Percentiles rank a stretch among this genome's conserved stretches.
phyloP scores from a whole-genome alignment of 1,140 invertebrate genomes.

The Bombus cullumanus region DNA sequence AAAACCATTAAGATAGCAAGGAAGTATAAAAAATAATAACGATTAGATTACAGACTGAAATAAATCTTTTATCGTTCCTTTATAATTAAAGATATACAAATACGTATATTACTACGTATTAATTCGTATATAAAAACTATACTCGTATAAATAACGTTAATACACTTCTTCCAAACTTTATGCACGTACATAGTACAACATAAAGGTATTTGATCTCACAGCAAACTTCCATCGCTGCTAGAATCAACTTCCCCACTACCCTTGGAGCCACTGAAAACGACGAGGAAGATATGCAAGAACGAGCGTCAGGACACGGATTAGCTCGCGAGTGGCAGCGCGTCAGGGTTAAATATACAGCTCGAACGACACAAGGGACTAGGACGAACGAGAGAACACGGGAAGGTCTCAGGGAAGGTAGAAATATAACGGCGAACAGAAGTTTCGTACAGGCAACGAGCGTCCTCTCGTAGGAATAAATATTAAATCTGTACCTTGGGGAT shows the following conservation, averaged over 20 bases:
- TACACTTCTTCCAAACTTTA: not conserved
- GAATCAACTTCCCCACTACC: not conserved
- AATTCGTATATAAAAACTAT: no score
- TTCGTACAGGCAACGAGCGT: conserved; percentile 13
- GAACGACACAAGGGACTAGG: conserved; percentile 3
- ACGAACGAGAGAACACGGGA: not conserved
- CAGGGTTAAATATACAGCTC: conserved; percentile 7
- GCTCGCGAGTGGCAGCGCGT: not conserved
- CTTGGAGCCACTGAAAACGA: not conserved
- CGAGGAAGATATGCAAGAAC: not conserved
- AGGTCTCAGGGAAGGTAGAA: not conserved
- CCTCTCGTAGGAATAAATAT: conserved; percentile 65
- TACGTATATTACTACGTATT: not conserved
- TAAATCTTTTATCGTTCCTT: no score
- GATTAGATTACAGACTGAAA: not conserved
- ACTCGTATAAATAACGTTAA: no score
- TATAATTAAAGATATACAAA: no score
- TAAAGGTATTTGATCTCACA: not conserved
- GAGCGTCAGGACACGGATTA: not conserved
- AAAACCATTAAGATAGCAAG: not conserved
- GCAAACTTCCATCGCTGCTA: not conserved
- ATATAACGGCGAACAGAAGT: conserved; percentile 21
- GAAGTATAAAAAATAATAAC: not conserved
- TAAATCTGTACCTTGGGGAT: conserved; percentile 62
- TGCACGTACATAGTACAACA: not conserved